Evolutionary conservation across 2,113 vertebrate genomes (phyloP).

Genomic region (Ginglymostoma cirratum): DNA sequence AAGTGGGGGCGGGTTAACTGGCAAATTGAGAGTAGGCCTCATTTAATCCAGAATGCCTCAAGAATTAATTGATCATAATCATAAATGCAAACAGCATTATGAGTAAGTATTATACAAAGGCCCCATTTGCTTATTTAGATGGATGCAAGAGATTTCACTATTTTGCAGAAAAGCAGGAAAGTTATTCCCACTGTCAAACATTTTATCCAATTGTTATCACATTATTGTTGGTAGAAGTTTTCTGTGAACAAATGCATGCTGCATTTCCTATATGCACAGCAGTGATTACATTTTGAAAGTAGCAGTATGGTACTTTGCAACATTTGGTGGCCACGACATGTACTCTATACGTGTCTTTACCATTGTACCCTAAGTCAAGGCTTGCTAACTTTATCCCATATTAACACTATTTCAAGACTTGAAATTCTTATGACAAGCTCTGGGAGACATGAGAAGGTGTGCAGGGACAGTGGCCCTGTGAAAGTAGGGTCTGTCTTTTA

Average conservation of each 20-base stretch:
- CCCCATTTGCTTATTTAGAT: neutral
- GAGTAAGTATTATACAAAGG: neutral
- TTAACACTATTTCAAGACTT: too few species aligned
- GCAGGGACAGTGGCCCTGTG: too few species aligned
- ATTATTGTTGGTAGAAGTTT: neutral
- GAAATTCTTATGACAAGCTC: too few species aligned
- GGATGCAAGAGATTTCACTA: neutral
- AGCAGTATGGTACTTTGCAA: neutral
- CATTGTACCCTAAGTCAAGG: neutral
- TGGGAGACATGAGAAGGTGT: too few species aligned
- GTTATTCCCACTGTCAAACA: neutral
- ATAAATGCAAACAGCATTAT: too few species aligned
- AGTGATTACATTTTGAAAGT: neutral
- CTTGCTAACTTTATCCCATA: too few species aligned
- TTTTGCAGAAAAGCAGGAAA: neutral
- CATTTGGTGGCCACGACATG: neutral
- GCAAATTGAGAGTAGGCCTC: too few species aligned
- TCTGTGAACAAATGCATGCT: neutral
- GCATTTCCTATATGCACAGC: too few species aligned
- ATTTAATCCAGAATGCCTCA: neutral
- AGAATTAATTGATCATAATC: neutral
- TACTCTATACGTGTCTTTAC: neutral
- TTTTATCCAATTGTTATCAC: neutral
- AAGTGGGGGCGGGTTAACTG: neutral
- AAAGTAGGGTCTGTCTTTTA: too few species aligned